Evolutionary conservation across 1,140 invertebrate species (phyloP), one percentile per base, ranked within the genome.

Genomic region (Brachystomella parvula): DNA sequence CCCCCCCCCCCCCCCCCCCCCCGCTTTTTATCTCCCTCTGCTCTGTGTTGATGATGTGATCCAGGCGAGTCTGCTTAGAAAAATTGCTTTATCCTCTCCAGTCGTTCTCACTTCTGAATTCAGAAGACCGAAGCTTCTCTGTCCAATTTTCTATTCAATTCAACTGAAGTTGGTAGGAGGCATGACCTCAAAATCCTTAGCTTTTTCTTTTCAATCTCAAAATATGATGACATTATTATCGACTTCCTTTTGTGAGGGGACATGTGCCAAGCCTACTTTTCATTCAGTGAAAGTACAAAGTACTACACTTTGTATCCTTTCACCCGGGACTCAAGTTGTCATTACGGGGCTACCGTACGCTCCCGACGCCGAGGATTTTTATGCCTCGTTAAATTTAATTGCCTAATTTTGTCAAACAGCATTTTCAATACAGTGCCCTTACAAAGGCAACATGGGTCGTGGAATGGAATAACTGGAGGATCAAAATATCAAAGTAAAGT

Each of bases 171-270:
- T n/a, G n/a, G n/a, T n/a, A 24, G 21, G 6, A 53, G 49, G 49
- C 49, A 9, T 53, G 49, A 53, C 49, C 49, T 53, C 49, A 53
- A 53, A 53, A 53, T 53, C 49, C 24, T 24, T 24, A 53, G 49
- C 12, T 53, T 53, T n/a, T 53, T 24, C 49, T 53, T 53, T 53
- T 53, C 49, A 53, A 53, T 53, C 49, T 53, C 12, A 53, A 39
- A 53, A 53, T 53, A 53, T 53, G 49, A 53, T 53, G 49, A 53
- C 21, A 53, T 53, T 53, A 53, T 53, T 53, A 26, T 53, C 24
- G 49, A 53, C 3, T 53, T 53, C 49, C 24, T 15, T 53, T 53
- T 12, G 12, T 12, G 19, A 24, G 24, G 15, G 49, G 24, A 53
- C 24, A 53, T 15, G 15, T 53, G 12, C 24, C 24, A 53, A 53